Percentiles rank a stretch among this genome's conserved stretches.
Evolutionary conservation across 2,888 invertebrate species (phyloP).

Genomic region (Polia nebulosa): DNA sequence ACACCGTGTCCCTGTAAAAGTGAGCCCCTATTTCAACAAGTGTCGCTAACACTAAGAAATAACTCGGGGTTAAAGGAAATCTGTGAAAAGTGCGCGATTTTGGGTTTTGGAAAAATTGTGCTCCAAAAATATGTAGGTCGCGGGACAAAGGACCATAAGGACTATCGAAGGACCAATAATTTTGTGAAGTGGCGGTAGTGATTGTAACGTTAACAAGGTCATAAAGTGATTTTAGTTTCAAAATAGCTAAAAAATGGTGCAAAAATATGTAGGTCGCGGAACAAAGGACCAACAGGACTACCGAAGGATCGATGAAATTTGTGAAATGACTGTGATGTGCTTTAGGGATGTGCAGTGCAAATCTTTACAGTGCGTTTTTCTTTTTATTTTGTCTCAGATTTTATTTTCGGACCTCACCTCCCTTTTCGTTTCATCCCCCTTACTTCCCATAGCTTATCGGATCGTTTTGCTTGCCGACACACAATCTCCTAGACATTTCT

Average conservation of each 20-base stretch:
- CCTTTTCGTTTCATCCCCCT: not conserved
- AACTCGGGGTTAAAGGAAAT: not conserved
- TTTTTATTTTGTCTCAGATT: not conserved
- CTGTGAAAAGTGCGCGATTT: not conserved
- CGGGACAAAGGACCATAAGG: slow-evolving; percentile 20
- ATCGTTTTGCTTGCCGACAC: slow-evolving; percentile 75
- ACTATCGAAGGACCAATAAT: not conserved
- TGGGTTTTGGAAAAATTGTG: not conserved
- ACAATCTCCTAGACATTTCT: slow-evolving; percentile 76
- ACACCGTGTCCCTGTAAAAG: slow-evolving; percentile 61
- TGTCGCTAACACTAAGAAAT: not conserved
- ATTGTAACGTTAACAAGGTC: no score
- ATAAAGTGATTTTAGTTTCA: no score
- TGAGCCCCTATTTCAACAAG: not conserved
- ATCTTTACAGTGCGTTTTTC: slow-evolving; percentile 10
- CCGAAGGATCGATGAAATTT: not conserved
- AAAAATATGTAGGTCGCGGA: slow-evolving; percentile 9
- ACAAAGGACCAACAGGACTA: slow-evolving; percentile 17
- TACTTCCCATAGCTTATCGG: slow-evolving; percentile 65
- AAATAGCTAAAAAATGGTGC: no score
- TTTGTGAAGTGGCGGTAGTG: not conserved
- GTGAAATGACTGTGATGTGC: not conserved
- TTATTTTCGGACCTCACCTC: slow-evolving; percentile 27
- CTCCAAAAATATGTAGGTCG: slow-evolving; percentile 7
- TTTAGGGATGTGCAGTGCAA: not conserved